Conservation (phyloP, 2,113 vertebrate genomes). For the Potamarius usumacintae region DNA sequence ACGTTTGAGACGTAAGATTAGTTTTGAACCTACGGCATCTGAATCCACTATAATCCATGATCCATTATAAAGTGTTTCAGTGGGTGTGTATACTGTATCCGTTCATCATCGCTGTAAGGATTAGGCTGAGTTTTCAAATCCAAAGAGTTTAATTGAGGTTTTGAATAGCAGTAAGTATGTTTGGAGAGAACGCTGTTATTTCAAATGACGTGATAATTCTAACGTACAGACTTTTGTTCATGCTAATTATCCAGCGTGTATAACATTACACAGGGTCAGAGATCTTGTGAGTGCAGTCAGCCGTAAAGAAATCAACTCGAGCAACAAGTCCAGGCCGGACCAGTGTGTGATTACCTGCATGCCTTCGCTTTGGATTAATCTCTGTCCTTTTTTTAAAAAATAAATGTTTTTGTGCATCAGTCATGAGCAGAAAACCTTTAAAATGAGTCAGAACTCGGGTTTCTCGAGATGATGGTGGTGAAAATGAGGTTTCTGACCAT, state of each 20-base stretch:
- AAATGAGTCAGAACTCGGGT: neutral
- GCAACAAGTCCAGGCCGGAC: conserved; percentile 33
- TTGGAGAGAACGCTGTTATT: neutral
- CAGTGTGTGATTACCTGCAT: neutral
- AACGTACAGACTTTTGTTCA: neutral
- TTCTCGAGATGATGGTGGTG: neutral
- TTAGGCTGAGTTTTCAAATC: neutral
- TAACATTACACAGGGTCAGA: neutral
- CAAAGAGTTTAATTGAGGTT: neutral
- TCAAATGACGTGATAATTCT: neutral
- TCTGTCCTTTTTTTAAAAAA: neutral
- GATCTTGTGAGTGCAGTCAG: conserved; percentile 1
- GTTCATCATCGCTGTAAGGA: neutral
- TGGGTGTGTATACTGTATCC: too few species aligned
- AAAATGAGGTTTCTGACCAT: neutral
- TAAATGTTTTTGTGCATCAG: neutral
- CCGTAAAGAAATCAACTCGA: conserved; percentile 10
- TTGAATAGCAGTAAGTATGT: neutral
- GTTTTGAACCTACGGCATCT: neutral
- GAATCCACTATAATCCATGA: neutral
- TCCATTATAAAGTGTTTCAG: neutral
- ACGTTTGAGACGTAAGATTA: neutral
- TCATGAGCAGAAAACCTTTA: neutral
- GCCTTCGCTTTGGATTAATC: neutral
- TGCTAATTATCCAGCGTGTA: neutral